These are phyloP conservation scores for Acomys russatus DNA, from an alignment of 2,797 vertebrate genomes.

Conservation along the genomic window DNA sequence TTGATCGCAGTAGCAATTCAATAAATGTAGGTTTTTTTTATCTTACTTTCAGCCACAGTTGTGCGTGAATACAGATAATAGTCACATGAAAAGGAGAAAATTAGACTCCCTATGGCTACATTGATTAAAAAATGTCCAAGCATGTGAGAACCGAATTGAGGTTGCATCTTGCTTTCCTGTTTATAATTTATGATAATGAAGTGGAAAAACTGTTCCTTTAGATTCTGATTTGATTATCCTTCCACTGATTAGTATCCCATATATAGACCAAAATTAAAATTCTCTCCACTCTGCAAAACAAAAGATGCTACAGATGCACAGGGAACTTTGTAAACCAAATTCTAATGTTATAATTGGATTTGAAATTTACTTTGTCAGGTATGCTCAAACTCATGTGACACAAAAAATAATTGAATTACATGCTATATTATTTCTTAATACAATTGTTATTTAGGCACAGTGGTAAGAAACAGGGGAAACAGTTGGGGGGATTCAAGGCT, in stretches of 20 bases:
- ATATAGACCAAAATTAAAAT: not conserved
- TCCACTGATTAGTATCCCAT: not conserved
- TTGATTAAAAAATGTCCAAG: constrained; percentile 73
- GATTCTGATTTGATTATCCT: constrained; percentile 44
- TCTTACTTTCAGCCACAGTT: constrained; percentile 47
- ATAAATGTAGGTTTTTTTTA: constrained; percentile 53
- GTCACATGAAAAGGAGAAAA: constrained; percentile 55
- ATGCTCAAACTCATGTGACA: constrained; percentile 2
- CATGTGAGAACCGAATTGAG: constrained; percentile 48
- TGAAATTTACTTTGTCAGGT: constrained; percentile 3
- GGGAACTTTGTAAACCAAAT: not conserved
- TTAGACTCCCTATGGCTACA: constrained; percentile 50
- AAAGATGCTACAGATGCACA: not conserved
- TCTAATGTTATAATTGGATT: constrained; percentile 19
- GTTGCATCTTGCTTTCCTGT: not conserved
- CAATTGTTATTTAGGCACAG: not conserved
- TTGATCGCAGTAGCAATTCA: constrained; percentile 47
- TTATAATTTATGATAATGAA: constrained; percentile 64
- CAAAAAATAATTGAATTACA: not conserved
- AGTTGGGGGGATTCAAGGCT: not conserved
- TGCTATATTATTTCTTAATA: not conserved
- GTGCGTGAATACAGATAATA: constrained; percentile 49
- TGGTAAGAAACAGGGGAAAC: not conserved
- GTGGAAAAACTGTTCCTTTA: not conserved
- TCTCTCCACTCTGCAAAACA: not conserved